These are phyloP conservation scores for Brachionus sp. DNA, from an alignment of 1,140 invertebrate genomes.

Conservation along the genomic window DNA sequence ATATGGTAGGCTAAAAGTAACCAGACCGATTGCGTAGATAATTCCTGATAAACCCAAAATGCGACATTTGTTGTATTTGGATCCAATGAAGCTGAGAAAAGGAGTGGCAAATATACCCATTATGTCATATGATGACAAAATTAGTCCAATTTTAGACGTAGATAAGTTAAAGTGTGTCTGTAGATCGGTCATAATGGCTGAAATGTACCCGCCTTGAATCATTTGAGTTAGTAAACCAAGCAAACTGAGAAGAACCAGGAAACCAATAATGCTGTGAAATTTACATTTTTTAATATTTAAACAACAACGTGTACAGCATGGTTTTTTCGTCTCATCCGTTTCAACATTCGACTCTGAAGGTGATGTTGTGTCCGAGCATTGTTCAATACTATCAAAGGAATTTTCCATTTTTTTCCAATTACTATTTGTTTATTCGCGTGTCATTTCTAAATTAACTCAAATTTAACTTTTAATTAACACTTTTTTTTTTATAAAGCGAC, in stretches of 20 bases:
- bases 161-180: conserved; percentile 50
- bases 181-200: conserved; percentile 48
- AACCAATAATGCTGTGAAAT: conserved; percentile 30
- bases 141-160: conserved; percentile 49
- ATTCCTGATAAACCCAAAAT: conserved; percentile 48
- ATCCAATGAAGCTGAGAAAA: conserved; percentile 49
- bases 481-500: too few relatives aligned
- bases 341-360: too few relatives aligned
- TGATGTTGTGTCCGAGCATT: background rate
- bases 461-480: too few relatives aligned
- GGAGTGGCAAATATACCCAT: conserved; percentile 49
- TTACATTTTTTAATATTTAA: background rate
- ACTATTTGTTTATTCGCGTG: background rate
- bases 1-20: conserved; percentile 51
- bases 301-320: background rate
- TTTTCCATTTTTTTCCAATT: background rate
- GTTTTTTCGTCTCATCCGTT: background rate
- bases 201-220: conserved; percentile 47
- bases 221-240: conserved; percentile 46
- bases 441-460: too few relatives aligned
- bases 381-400: background rate
- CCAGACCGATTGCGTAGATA: conserved; percentile 50
- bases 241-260: conserved; percentile 41
- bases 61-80: conserved; percentile 47
- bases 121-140: conserved; percentile 51